Evolutionary conservation across 2,797 vertebrate species (phyloP), one percentile per base, ranked within the genome.

Genomic region (Miichthys miiuy): DNA sequence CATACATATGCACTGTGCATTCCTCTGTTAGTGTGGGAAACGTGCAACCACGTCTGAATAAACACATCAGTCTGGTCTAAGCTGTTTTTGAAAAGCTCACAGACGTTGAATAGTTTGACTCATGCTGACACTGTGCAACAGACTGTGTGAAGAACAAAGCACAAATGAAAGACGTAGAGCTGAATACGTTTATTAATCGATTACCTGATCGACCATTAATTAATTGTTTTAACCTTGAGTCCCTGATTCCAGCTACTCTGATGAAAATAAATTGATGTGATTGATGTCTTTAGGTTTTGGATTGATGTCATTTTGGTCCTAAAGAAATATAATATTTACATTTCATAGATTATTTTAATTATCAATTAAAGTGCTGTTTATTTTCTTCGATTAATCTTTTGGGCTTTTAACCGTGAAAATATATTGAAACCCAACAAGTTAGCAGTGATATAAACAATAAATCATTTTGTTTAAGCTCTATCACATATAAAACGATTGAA

Each of bases 71-170:
- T 30, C 62, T 47, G 51, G 13, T 62, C 68, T 23, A 55, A 62
- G 58, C 23, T 42, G 77, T 23, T 72, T 72, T 7, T 27, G n/a
- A 48, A 42, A 72, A 46, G 25, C 20, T 54, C 69, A 21, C 23
- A 48, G 16, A 16, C 46, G 27, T 12, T 11, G 8, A 42, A 25
- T 17, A 8, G n/a, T 47, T 77, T 44, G 44, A 57, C 48, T 48
- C 42, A 18, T 7, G 38, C 23, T 61, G 21, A 55, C 13, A 20
- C 20, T 52, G n/a, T 56, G 57, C 3, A 20, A 12, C 18, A 25
- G 6, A 34, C 5, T 55, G 41, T 62, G 23, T 46, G 56, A 52
- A 2, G n/a, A 14, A 6, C 1, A 21, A 44, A 58, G 20, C 30
- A 3, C n/a, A 6, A 16, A 55, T 52, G 5, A 51, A 18, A 55